Conservation (phyloP, 1,140 invertebrate species). For the Aphaenogaster floridana region DNA sequence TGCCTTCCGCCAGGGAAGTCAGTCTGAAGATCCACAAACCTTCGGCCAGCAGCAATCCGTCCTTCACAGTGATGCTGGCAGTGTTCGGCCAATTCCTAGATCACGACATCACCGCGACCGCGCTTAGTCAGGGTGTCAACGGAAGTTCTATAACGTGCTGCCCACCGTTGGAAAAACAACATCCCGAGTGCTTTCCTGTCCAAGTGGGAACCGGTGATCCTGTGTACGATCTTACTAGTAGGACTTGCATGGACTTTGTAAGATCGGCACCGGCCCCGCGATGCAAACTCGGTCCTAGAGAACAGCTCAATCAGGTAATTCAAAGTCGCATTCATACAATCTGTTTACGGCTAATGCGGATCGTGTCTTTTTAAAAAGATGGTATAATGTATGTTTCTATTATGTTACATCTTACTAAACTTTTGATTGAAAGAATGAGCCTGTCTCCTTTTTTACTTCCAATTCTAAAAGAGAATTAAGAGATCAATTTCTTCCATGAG, state of each 20-base stretch:
- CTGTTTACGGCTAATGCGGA: not conserved
- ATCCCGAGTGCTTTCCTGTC: conserved; percentile 95
- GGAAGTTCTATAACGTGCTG: conserved; percentile 90
- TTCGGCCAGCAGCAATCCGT: conserved; percentile 90
- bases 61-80: conserved; percentile 93
- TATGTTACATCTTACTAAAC: not conserved
- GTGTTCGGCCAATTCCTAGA: conserved; percentile 98
- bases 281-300: conserved; percentile 93
- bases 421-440: not conserved
- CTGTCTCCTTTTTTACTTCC: not conserved
- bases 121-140: conserved; percentile 90
- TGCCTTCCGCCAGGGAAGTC: conserved; percentile 92
- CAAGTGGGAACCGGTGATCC: conserved; percentile 90
- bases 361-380: not conserved
- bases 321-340: not conserved
- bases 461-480: not conserved
- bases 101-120: conserved; percentile 96
- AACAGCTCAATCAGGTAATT: conserved; percentile 95
- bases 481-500: not conserved
- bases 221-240: conserved; percentile 89
- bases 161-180: conserved; percentile 84
- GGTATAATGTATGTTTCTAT: not conserved
- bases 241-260: conserved; percentile 94
- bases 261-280: conserved; percentile 94
- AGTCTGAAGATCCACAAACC: conserved; percentile 92